Conservation (phyloP, 2,113 vertebrate species). For the Bos indicus region DNA sequence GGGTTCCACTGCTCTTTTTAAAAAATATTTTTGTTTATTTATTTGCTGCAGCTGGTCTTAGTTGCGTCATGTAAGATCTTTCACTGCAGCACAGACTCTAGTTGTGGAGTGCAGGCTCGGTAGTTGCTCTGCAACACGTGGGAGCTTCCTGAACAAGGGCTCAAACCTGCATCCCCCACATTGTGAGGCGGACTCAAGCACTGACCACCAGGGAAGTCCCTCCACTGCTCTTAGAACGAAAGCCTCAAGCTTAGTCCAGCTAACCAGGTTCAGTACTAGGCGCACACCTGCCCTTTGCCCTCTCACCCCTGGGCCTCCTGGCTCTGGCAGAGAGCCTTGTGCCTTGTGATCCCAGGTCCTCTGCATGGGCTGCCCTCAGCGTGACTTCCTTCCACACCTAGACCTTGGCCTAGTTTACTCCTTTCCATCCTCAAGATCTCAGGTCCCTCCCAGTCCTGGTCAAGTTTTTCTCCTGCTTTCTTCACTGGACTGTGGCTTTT, state of each 20-base stretch:
- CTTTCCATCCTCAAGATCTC: neutral
- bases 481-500: neutral
- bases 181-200: neutral
- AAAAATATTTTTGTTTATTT: neutral
- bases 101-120: neutral
- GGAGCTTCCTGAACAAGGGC: neutral
- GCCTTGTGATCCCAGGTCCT: neutral
- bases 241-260: neutral
- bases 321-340: neutral
- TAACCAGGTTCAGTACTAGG: neutral
- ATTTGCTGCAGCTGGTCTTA: neutral
- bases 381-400: neutral
- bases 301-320: neutral
- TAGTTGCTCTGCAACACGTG: neutral
- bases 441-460: neutral
- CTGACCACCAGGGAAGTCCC: neutral
- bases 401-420: neutral
- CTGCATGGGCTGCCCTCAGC: neutral
- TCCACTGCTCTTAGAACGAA: neutral
- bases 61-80: neutral
- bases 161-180: neutral
- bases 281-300: neutral
- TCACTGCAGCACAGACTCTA: neutral
- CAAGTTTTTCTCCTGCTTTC: neutral
- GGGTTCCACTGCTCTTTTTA: neutral